Evolutionary conservation across 2,797 vertebrate species (phyloP).

Genomic region (Xyrichtys novacula): DNA sequence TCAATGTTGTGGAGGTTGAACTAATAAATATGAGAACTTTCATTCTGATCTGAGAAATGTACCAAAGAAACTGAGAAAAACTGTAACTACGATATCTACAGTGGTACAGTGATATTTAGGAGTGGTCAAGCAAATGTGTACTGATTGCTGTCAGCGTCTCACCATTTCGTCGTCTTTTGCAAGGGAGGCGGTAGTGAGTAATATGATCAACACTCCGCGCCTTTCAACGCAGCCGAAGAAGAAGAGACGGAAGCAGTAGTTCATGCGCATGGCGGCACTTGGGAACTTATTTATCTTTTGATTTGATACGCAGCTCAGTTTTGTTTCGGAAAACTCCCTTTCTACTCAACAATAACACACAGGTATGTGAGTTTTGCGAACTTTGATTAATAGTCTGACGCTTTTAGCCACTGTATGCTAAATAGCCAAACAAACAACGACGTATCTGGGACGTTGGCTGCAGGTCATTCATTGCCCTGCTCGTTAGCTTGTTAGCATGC

Average conservation of each 20-base stretch:
- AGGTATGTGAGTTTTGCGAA: constrained; percentile 56
- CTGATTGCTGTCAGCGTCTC: no score
- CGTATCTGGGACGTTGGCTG: constrained; percentile 67
- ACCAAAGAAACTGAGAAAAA: no score
- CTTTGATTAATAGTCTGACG: no score
- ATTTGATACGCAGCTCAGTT: background rate
- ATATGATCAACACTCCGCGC: rapidly evolving
- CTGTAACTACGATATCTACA: no score
- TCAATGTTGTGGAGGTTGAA: no score
- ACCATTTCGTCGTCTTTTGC: background rate
- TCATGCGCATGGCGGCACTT: constrained; percentile 76
- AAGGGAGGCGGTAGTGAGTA: background rate
- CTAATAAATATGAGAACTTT: no score
- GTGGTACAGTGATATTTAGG: no score
- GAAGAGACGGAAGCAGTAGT: constrained; percentile 50
- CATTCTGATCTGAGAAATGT: no score
- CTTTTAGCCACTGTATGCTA: no score
- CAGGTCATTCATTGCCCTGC: constrained; percentile 61
- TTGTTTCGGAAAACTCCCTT: background rate
- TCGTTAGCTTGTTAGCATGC: constrained; percentile 56
- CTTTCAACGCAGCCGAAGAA: constrained; percentile 31
- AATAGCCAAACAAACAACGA: constrained; percentile 22
- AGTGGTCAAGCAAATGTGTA: no score
- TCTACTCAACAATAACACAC: background rate
- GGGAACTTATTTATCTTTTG: constrained; percentile 40